These are phyloP conservation scores for Cherax quadricarinatus DNA, from an alignment of 1,140 invertebrate species.

Conservation along the genomic window DNA sequence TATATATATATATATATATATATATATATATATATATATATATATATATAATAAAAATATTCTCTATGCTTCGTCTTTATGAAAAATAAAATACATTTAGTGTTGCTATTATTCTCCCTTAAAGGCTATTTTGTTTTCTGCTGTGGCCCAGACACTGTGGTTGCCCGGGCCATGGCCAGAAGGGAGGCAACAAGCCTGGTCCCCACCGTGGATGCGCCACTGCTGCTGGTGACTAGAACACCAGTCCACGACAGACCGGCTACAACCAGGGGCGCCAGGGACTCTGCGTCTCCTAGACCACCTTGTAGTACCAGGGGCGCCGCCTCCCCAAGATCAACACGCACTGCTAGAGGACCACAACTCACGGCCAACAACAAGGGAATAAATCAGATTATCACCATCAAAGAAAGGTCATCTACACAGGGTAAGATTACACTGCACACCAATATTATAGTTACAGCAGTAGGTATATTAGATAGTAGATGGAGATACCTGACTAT, in stretches of 20 bases:
- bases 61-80: too few relatives aligned
- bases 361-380: slow-evolving; percentile 26
- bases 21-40: too few relatives aligned
- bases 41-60: too few relatives aligned
- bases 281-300: not conserved
- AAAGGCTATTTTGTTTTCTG: too few relatives aligned
- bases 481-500: too few relatives aligned
- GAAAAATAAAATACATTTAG: too few relatives aligned
- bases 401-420: slow-evolving; percentile 7
- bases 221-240: slow-evolving; percentile 40
- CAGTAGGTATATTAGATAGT: too few relatives aligned
- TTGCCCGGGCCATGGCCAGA: not conserved
- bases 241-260: not conserved
- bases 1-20: too few relatives aligned
- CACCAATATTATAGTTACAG: not conserved
- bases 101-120: too few relatives aligned
- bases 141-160: too few relatives aligned
- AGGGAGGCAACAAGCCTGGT: not conserved
- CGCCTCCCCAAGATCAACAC: not conserved
- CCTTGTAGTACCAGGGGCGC: not conserved
- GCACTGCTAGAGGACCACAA: not conserved
- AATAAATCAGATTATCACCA: slow-evolving; percentile 33
- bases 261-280: not conserved
- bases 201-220: not conserved
- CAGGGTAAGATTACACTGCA: not conserved